A percentile compares a stretch with the other conserved stretches of the same genome.
phyloP scores from a whole-genome alignment of 2,797 vertebrate species.

The Perodicticus potto region DNA sequence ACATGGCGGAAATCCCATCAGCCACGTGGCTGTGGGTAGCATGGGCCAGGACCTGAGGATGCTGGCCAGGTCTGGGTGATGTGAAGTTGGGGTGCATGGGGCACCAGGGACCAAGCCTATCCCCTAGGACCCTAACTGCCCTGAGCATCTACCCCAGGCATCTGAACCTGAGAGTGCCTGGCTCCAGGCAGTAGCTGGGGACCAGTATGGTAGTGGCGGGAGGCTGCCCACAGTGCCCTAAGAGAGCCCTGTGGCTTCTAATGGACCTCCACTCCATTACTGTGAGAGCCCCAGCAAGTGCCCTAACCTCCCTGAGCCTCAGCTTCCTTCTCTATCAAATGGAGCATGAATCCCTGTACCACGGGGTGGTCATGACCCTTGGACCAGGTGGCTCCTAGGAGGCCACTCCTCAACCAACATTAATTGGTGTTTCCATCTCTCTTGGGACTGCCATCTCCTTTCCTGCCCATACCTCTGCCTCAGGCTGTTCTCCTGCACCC shows the following conservation, averaged over 20 bases:
- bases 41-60: constrained; percentile 81
- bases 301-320: not conserved
- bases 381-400: not conserved
- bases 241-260: not conserved
- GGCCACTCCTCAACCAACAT: not conserved
- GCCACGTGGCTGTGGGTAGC: constrained; percentile 86
- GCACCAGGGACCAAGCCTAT: not conserved
- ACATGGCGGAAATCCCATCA: constrained; percentile 89
- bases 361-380: not conserved
- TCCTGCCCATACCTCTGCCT: not conserved
- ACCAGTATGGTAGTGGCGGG: not conserved
- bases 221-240: not conserved
- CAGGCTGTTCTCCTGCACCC: not conserved
- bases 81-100: constrained; percentile 46
- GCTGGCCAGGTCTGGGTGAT: constrained; percentile 77
- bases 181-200: not conserved
- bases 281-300: not conserved
- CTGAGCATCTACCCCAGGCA: not conserved
- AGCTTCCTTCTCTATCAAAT: not conserved
- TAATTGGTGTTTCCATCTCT: not conserved
- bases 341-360: not conserved
- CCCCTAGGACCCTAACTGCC: not conserved
- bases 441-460: not conserved
- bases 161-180: not conserved
- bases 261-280: not conserved